Evolutionary conservation across 2,113 vertebrate genomes (phyloP).

Genomic region (Pseudopodoces humilis): DNA sequence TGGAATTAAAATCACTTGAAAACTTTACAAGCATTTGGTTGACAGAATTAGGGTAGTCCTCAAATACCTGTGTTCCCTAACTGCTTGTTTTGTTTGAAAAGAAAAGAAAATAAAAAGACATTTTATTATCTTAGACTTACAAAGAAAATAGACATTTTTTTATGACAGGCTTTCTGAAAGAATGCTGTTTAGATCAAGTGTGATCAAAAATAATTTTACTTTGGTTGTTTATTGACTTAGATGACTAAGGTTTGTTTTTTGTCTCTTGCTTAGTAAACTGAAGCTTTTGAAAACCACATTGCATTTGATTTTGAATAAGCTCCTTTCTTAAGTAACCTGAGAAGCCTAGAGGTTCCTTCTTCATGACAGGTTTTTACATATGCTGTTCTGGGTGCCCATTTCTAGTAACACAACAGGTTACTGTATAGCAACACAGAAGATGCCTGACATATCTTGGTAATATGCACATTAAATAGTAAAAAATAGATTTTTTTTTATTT

Average conservation of each 20-base stretch:
- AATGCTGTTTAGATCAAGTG: background rate
- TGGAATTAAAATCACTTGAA: background rate
- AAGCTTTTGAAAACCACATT: background rate
- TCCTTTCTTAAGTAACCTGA: background rate
- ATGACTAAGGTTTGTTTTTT: background rate
- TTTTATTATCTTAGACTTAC: background rate
- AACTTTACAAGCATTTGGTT: background rate
- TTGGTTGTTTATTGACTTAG: background rate
- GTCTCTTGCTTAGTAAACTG: background rate
- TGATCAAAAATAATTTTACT: background rate
- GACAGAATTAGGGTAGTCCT: background rate
- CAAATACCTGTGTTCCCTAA: background rate
- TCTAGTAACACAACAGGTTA: background rate
- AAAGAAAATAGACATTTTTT: constrained; percentile 2
- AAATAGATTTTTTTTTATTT: background rate
- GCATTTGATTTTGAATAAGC: background rate
- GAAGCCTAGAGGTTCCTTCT: background rate
- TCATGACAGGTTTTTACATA: background rate
- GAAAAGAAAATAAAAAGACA: background rate
- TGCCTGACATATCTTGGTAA: background rate
- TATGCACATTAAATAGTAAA: background rate
- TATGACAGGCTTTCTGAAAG: background rate
- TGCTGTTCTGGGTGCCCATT: background rate
- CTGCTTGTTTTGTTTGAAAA: background rate
- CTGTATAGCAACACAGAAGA: background rate